These are phyloP conservation scores for Pseudachorutes palmiensis DNA, from an alignment of 1,140 invertebrate species.

Conservation along the genomic window DNA sequence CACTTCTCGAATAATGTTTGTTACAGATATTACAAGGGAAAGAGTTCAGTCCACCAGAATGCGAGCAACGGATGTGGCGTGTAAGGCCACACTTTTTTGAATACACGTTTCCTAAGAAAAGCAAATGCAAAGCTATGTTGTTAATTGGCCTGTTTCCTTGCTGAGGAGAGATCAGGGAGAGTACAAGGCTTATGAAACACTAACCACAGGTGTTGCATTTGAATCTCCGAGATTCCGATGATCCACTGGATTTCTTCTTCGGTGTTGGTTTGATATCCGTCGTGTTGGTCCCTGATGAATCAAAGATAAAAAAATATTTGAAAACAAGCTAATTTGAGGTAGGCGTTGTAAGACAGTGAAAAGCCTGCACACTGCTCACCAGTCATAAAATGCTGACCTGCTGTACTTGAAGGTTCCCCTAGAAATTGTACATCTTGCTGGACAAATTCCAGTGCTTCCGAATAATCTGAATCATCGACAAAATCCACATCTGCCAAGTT, in stretches of 20 bases:
- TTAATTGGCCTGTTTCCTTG: too few relatives aligned
- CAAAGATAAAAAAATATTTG: too few relatives aligned
- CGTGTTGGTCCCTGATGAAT: background rate
- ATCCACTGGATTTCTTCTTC: slow-evolving; percentile 8
- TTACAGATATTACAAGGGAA: background rate
- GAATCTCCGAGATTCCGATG: background rate
- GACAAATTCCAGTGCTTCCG: background rate
- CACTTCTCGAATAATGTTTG: background rate
- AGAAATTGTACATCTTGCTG: background rate
- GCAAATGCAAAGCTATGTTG: background rate
- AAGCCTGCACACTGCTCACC: too few relatives aligned
- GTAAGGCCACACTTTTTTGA: background rate
- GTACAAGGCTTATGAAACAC: too few relatives aligned
- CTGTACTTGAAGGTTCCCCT: background rate
- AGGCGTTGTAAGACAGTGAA: too few relatives aligned
- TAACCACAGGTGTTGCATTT: slow-evolving; percentile 7
- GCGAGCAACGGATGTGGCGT: background rate
- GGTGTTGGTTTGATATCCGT: background rate
- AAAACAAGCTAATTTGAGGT: too few relatives aligned
- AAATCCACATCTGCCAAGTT: background rate
- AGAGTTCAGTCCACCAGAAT: background rate
- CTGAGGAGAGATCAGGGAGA: too few relatives aligned
- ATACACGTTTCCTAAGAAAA: background rate
- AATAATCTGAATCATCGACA: background rate
- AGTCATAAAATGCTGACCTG: slow-evolving; percentile 1